Percentiles rank a stretch among this genome's conserved stretches.
phyloP scores from a whole-genome alignment of 2,888 invertebrate species.

The Luperina nickerlii region DNA sequence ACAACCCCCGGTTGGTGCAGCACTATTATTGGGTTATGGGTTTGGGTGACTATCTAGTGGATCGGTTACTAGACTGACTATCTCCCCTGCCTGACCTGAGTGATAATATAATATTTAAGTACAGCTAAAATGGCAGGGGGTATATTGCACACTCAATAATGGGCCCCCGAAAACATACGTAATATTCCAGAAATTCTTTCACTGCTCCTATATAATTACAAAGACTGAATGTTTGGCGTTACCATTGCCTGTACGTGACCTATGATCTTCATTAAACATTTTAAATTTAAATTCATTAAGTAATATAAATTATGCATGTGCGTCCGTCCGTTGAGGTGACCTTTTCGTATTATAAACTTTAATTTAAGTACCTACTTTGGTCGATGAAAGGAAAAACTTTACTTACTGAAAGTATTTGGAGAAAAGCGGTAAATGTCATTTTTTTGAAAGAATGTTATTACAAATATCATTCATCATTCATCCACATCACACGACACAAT shows the following conservation, averaged over 20 bases:
- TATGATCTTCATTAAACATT: constrained; percentile 35
- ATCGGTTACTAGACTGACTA: too few relatives aligned
- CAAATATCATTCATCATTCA: too few relatives aligned
- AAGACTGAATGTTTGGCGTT: constrained; percentile 8
- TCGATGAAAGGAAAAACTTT: constrained; percentile 5
- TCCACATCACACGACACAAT: too few relatives aligned
- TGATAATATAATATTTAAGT: too few relatives aligned
- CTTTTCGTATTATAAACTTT: constrained; percentile 28
- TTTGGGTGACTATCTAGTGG: too few relatives aligned
- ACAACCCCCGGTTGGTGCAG: too few relatives aligned
- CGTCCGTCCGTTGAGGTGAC: constrained; percentile 33
- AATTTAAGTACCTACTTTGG: constrained; percentile 32
- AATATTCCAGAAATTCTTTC: neutral
- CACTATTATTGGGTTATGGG: too few relatives aligned
- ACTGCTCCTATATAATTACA: neutral
- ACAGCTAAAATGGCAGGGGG: too few relatives aligned
- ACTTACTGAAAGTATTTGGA: constrained; percentile 12
- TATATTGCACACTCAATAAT: too few relatives aligned
- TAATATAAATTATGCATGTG: constrained; percentile 44
- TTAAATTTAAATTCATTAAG: constrained; percentile 36
- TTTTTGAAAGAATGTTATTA: neutral
- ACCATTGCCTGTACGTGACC: constrained; percentile 15
- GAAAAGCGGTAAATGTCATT: neutral
- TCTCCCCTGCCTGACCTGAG: too few relatives aligned
- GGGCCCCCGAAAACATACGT: too few relatives aligned